Base-by-base conservation (phyloP, 2,888 invertebrate species). In the Polymixis flavicincta region DNA sequence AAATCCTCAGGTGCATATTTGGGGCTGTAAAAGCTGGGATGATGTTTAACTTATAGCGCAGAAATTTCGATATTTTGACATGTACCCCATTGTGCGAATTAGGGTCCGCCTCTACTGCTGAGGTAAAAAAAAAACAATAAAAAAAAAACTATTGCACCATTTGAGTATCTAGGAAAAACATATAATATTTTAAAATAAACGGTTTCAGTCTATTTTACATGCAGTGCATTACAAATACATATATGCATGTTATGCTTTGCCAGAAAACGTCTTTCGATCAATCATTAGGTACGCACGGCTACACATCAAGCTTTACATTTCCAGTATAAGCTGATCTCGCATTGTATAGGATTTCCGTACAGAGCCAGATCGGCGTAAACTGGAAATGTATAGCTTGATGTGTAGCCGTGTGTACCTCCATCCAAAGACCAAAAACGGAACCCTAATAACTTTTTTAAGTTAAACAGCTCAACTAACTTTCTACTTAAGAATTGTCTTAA, bases 381-480 rank as follows among this genome's bases (percentile, higher is more conserved):
- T n/a, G n/a, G n/a, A n/a, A n/a, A n/a, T n/a, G n/a, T n/a, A n/a
- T n/a, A n/a, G n/a, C n/a, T n/a, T n/a, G n/a, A n/a, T n/a, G n/a
- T n/a, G n/a, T n/a, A n/a, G n/a, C n/a, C n/a, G n/a, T 52, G 60
- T 42, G 22, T 13, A 22, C 6, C n/a, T 25, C 5, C 14, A 5
- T 7, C 3, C 32, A 42, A 22, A 32, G 25, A 45, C 14, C 14
- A 28, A 55, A 37, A 22, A 50, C 25, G 74, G 76, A 57, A 50
- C 81, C 81, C 52, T 48, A 52, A 48, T 2, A 57, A 45, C n/a
- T 61, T 63, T 50, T 61, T 42, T 17, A 25, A 57, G 11, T 45
- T 19, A 88, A 83, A 80, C 78, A 59, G 78, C 78, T 84, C 60
- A 71, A 87, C 85, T 60, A 87, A 90, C 91, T 93, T 91, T 87